Evolutionary conservation across 2,888 invertebrate genomes (phyloP).

Genomic region (Deilephila elpenor): DNA sequence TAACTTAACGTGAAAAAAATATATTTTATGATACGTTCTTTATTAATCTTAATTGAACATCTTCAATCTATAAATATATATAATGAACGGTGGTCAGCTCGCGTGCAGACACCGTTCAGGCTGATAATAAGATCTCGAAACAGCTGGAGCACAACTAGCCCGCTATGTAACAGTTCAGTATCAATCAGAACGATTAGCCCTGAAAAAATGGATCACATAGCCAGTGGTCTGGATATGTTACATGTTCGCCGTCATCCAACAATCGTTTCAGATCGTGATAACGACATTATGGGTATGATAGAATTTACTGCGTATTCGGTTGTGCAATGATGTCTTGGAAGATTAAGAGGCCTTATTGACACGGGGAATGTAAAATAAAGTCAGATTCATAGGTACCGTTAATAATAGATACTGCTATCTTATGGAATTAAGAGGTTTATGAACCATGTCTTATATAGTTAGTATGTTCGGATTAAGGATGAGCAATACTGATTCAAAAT

Average conservation of each 20-base stretch:
- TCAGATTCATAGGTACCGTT: too few relatives aligned
- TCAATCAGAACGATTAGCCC: conserved; percentile 8
- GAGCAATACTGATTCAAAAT: too few relatives aligned
- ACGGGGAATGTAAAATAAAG: too few relatives aligned
- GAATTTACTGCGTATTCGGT: too few relatives aligned
- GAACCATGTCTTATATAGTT: too few relatives aligned
- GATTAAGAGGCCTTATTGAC: too few relatives aligned
- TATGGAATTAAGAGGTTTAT: too few relatives aligned
- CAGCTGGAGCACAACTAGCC: conserved; percentile 34
- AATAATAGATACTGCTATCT: too few relatives aligned
- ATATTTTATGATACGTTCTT: background rate
- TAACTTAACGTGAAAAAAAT: background rate
- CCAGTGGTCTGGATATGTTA: conserved; percentile 1
- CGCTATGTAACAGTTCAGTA: conserved; percentile 46
- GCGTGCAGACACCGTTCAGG: conserved; percentile 7
- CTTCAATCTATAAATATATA: conserved; percentile 17
- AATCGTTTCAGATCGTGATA: background rate
- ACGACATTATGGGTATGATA: background rate
- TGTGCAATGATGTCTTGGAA: too few relatives aligned
- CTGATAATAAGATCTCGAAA: conserved; percentile 39
- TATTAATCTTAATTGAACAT: conserved; percentile 16
- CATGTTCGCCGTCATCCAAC: background rate
- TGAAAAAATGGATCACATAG: conserved; percentile 22
- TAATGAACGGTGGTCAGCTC: background rate
- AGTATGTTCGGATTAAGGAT: too few relatives aligned